phyloP scores from a whole-genome alignment of 2,888 invertebrate genomes.

The Crocallis elinguaria region DNA sequence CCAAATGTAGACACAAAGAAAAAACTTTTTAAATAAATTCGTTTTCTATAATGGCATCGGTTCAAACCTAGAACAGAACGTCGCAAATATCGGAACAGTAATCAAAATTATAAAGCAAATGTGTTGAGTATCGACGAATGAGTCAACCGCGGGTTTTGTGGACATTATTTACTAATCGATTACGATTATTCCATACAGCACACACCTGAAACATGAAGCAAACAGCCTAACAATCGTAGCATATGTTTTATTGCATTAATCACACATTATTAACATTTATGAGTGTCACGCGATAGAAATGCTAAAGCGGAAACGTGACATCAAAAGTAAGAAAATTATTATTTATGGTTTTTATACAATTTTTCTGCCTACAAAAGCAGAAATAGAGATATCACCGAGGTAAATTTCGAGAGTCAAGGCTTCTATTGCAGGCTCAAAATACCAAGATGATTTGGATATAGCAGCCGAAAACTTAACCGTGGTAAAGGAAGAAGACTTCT shows the following conservation, averaged over 20 bases:
- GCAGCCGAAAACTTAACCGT: too few species aligned
- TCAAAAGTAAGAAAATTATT: too few species aligned
- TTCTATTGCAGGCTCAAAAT: too few species aligned
- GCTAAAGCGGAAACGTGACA: neutral
- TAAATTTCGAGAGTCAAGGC: too few species aligned
- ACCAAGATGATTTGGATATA: too few species aligned
- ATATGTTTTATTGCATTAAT: conserved; percentile 21
- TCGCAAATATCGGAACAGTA: conserved; percentile 7
- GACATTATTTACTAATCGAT: conserved; percentile 44
- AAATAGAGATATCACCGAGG: too few species aligned
- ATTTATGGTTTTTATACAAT: too few species aligned
- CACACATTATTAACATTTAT: conserved; percentile 15
- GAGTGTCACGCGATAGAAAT: neutral
- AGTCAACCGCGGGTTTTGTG: conserved; percentile 35
- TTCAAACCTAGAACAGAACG: neutral
- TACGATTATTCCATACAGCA: conserved; percentile 34
- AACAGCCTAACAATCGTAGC: conserved; percentile 5
- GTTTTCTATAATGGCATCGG: too few species aligned
- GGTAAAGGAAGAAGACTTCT: too few species aligned
- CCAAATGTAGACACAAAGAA: too few species aligned
- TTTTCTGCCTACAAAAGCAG: too few species aligned
- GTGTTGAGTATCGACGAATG: conserved; percentile 27
- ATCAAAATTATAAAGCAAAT: conserved; percentile 8
- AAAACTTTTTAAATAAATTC: too few species aligned
- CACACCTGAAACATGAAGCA: conserved; percentile 27